Base-by-base conservation (phyloP, 2,113 vertebrate genomes). In the Gymnocephalus cernua region DNA sequence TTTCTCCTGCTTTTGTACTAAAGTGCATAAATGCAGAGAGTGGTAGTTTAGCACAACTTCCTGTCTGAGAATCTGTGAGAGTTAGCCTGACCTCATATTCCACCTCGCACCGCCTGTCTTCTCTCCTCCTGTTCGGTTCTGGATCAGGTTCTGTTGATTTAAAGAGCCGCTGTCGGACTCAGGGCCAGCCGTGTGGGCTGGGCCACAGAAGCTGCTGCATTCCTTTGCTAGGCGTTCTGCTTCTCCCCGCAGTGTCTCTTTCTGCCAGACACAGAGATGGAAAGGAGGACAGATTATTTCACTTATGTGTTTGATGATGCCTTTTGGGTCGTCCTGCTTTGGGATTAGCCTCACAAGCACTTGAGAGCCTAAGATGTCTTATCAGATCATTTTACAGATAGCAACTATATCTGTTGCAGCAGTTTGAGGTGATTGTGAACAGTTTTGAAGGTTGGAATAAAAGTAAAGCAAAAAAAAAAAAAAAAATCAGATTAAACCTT, bases 121-220 rank as follows among this genome's bases (percentile, higher is more conserved):
- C 75, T 75, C 69, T 82, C 81, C 77, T 78, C 74, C 80, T 75
- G 88, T 66, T 87, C 51, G 70, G 79, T 85, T 85, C 82, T 91
- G 91, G 90, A 87, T 93, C 89, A 74, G 88, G 89, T 91, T 93
- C 70, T 91, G 90, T 93, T 93, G 91, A 91, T 89, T 88, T 85
- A 91, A 85, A 90, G 81, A 82, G 83, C 83, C 71, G 74, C 83
- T 63, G 85, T 87, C 67, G 80, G 88, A 88, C 73, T 87, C 27
- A 0, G 83, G 79, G 81, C 78, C 80, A 82, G 85, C 38, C 69
- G 53, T 88, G 83, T 85, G 89, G 90, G 90, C 86, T 79, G 79
- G 87, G 88, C 87, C 77, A 88, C 87, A 86, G 90, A 88, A 84
- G 86, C 85, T 68, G 83, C 80, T 70, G 87, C 93, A 93, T 95